A percentile compares a stretch with the other conserved stretches of the same genome.
Evolutionary conservation across 2,888 invertebrate species (phyloP).

Genomic region (Megamerina dolium): DNA sequence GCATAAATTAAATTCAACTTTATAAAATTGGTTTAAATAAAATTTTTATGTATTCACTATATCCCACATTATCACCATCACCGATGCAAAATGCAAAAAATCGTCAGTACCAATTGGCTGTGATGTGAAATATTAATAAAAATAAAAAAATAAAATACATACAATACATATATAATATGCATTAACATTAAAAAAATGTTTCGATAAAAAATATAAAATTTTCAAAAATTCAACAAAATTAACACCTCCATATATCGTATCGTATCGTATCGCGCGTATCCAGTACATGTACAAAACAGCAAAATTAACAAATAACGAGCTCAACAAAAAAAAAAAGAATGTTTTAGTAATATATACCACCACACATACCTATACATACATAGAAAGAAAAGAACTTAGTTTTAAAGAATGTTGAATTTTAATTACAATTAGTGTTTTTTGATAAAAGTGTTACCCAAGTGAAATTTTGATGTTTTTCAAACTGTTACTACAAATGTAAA

Average conservation of each 20-base stretch:
- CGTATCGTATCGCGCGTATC: no score
- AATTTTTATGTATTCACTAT: no score
- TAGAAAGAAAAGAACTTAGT: no score
- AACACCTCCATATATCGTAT: no score
- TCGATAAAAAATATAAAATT: conserved; percentile 9
- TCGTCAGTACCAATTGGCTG: conserved; percentile 46
- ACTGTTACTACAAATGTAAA: no score
- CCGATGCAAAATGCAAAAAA: conserved; percentile 27
- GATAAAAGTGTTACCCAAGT: conserved; percentile 40
- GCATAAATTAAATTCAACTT: neutral
- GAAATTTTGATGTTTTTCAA: conserved; percentile 35
- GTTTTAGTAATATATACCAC: conserved; percentile 2
- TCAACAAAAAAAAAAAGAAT: neutral
- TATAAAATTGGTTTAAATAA: neutral
- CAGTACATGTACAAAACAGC: no score
- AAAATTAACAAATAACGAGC: no score
- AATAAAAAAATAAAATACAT: neutral
- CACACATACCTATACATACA: conserved; percentile 2
- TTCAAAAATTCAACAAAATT: neutral
- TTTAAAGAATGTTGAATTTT: no score
- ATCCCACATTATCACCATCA: conserved; percentile 6
- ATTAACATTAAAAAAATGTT: conserved; percentile 15
- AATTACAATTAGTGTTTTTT: conserved; percentile 38
- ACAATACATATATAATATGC: neutral
- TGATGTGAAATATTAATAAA: conserved; percentile 33